Percentiles rank a stretch among this genome's conserved stretches.
These are phyloP conservation scores for Apeira syringaria DNA, from an alignment of 2,888 invertebrate species.

Conservation along the genomic window DNA sequence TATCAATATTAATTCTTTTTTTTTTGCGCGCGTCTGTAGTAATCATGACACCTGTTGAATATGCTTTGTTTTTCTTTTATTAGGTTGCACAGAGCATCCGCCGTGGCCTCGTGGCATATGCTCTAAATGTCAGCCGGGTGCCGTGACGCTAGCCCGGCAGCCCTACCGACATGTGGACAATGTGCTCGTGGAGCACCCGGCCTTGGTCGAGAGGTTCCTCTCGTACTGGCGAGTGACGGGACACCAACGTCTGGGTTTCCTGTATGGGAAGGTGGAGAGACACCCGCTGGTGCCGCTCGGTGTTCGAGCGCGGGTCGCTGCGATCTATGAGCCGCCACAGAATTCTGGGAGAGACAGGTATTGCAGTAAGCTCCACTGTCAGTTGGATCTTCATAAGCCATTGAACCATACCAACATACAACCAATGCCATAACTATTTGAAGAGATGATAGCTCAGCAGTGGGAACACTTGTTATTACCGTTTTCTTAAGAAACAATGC, in stretches of 20 bases:
- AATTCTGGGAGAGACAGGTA: constrained; percentile 87
- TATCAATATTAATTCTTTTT: too few species aligned
- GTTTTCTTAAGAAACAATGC: too few species aligned
- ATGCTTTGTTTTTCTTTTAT: neutral
- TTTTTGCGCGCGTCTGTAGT: too few species aligned
- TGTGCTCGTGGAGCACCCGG: constrained; percentile 97
- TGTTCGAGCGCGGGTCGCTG: constrained; percentile 90
- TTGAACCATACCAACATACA: too few species aligned
- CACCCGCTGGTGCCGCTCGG: constrained; percentile 85
- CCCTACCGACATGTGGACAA: constrained; percentile 98
- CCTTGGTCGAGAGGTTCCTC: constrained; percentile 97
- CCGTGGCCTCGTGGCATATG: constrained; percentile 99
- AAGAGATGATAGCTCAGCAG: too few species aligned
- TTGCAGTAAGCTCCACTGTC: too few species aligned
- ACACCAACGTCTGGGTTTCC: constrained; percentile 95
- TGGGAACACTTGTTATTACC: too few species aligned
- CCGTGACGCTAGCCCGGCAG: constrained; percentile 97
- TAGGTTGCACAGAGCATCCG: constrained; percentile 96
- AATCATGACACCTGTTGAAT: too few species aligned
- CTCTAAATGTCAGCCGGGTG: constrained; percentile 98
- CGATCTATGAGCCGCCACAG: constrained; percentile 99
- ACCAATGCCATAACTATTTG: too few species aligned
- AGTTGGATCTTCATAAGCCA: too few species aligned
- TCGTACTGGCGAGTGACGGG: constrained; percentile 98
- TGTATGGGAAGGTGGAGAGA: constrained; percentile 96